Evolutionary conservation across 2,888 invertebrate species (phyloP).

Genomic region (Nymphalis c-album): DNA sequence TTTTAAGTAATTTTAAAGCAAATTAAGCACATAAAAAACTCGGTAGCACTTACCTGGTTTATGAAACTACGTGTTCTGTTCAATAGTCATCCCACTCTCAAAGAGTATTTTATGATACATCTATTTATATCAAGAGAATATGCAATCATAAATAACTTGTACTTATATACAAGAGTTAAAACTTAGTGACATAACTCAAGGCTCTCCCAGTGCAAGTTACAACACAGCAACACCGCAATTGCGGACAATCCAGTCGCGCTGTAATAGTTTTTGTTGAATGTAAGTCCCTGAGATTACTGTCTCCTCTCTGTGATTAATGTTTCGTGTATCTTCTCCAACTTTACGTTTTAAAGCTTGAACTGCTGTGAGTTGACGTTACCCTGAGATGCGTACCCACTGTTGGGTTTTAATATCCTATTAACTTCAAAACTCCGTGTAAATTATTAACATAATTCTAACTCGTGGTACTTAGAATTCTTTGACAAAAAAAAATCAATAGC

Average conservation of each 20-base stretch:
- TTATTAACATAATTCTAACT: too few relatives aligned
- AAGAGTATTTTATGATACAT: too few relatives aligned
- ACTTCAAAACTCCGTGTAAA: too few relatives aligned
- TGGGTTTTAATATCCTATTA: too few relatives aligned
- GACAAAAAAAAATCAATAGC: too few relatives aligned
- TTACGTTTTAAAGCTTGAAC: neutral
- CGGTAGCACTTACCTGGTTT: too few relatives aligned
- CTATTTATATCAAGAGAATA: too few relatives aligned
- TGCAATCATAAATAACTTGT: conserved; percentile 3
- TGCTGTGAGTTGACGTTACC: neutral
- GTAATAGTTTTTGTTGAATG: neutral
- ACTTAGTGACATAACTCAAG: conserved; percentile 9
- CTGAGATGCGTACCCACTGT: neutral
- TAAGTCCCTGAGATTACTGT: conserved; percentile 8
- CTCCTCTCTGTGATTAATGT: neutral
- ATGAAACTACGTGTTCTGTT: too few relatives aligned
- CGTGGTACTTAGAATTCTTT: too few relatives aligned
- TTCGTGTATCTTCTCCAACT: neutral
- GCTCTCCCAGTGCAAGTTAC: neutral
- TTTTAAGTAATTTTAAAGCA: too few relatives aligned
- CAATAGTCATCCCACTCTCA: too few relatives aligned
- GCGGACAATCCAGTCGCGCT: neutral
- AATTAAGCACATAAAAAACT: too few relatives aligned
- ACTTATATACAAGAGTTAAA: neutral
- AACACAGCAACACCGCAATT: neutral